phyloP scores from a whole-genome alignment of 2,113 vertebrate species.

The Hoplias malabaricus region DNA sequence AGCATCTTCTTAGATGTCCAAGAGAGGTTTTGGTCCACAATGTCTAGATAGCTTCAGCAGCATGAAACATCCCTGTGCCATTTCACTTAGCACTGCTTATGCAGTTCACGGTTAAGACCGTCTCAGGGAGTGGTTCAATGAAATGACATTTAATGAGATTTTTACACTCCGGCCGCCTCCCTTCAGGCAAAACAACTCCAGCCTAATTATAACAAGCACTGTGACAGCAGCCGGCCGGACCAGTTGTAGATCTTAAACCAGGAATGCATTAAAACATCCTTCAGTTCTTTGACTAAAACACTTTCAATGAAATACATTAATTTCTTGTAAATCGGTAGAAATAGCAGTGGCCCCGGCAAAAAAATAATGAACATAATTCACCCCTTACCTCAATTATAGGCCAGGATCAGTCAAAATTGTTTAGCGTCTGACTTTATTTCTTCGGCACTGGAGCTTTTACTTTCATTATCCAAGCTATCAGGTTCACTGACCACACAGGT shows the following conservation, averaged over 20 bases:
- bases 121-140: conserved; percentile 9
- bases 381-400: too few relatives aligned
- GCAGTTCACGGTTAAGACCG: neutral
- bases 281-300: neutral
- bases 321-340: too few relatives aligned
- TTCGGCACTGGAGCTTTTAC: too few relatives aligned
- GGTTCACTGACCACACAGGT: too few relatives aligned
- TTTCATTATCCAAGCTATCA: too few relatives aligned
- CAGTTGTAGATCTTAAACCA: neutral
- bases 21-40: neutral
- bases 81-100: neutral
- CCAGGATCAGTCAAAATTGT: too few relatives aligned
- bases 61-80: neutral
- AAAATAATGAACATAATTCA: too few relatives aligned
- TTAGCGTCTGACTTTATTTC: too few relatives aligned
- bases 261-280: neutral
- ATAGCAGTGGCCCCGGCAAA: too few relatives aligned
- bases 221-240: neutral
- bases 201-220: conserved; percentile 1
- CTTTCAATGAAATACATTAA: too few relatives aligned
- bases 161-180: conserved; percentile 15
- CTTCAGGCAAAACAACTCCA: conserved; percentile 1
- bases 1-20: neutral
- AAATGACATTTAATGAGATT: conserved; percentile 20
- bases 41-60: neutral